These are phyloP conservation scores for Polyommatus icarus DNA, from an alignment of 2,888 invertebrate species.

Conservation along the genomic window DNA sequence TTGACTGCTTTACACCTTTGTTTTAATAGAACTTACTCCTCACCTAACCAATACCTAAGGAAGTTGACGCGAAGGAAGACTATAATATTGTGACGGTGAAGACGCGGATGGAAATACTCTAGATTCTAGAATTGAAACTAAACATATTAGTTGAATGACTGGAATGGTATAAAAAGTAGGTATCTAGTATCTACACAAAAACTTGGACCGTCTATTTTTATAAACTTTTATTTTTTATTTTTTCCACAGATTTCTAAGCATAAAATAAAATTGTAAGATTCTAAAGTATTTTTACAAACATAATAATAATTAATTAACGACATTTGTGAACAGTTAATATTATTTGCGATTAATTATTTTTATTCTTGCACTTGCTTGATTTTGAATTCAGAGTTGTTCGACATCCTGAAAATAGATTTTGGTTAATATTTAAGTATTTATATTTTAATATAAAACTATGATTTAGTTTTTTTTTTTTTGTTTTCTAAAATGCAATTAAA, in stretches of 20 bases:
- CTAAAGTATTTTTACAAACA: not conserved
- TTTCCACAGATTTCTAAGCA: conserved; percentile 32
- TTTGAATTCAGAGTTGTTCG: conserved; percentile 33
- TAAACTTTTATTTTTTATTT: conserved; percentile 66
- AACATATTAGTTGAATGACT: no score
- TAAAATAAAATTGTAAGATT: conserved; percentile 19
- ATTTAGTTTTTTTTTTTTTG: no score
- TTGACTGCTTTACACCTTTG: conserved; percentile 76
- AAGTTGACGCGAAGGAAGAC: not conserved
- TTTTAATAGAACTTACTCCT: conserved; percentile 51
- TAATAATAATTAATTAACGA: not conserved
- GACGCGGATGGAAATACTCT: not conserved
- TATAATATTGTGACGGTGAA: not conserved
- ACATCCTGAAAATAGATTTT: conserved; percentile 34
- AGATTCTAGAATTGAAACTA: no score
- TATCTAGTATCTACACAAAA: conserved; percentile 45
- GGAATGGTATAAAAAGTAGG: no score
- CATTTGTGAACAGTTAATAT: conserved; percentile 34
- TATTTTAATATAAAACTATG: not conserved
- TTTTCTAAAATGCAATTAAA: no score
- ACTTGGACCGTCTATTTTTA: conserved; percentile 74
- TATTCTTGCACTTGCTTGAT: conserved; percentile 61
- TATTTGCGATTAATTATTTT: conserved; percentile 48
- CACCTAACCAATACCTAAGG: not conserved
- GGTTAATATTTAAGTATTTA: not conserved